A percentile compares a stretch with the other conserved stretches of the same genome.
Conservation (phyloP, 2,888 invertebrate species). For the Aleiodes testaceus region DNA sequence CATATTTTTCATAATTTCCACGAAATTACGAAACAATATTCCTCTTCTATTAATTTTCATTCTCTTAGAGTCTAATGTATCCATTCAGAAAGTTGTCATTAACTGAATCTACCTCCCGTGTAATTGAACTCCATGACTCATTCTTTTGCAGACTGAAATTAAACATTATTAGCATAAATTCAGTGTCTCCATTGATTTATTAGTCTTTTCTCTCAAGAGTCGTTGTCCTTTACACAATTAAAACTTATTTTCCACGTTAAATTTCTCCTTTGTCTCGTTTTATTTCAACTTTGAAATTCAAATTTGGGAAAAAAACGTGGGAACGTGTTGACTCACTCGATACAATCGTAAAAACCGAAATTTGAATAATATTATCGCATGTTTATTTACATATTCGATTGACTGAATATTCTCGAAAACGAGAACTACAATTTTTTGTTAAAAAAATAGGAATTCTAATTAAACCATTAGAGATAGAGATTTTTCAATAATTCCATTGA, state of each 20-base stretch:
- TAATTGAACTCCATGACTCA: slow-evolving; percentile 28
- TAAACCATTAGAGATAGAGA: too few relatives aligned
- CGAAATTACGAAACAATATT: too few relatives aligned
- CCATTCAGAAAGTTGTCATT: slow-evolving; percentile 1
- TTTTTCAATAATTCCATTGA: too few relatives aligned
- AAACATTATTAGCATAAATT: slow-evolving; percentile 30
- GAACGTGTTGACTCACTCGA: not conserved
- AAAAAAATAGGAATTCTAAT: not conserved
- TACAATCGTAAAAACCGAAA: too few relatives aligned
- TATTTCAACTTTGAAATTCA: not conserved
- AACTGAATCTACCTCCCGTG: slow-evolving; percentile 18
- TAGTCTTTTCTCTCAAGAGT: slow-evolving; percentile 31
- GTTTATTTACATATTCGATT: too few relatives aligned
- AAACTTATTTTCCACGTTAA: slow-evolving; percentile 2
- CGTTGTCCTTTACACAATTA: slow-evolving; percentile 45
- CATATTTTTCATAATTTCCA: not conserved
- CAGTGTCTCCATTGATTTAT: slow-evolving; percentile 9
- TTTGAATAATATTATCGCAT: too few relatives aligned
- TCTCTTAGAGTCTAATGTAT: not conserved
- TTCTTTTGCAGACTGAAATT: slow-evolving; percentile 22
- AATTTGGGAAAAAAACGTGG: not conserved
- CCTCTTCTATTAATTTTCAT: not conserved
- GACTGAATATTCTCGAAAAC: not conserved
- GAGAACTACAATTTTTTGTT: not conserved
- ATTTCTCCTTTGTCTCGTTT: not conserved